Evolutionary conservation across 2,797 vertebrate species (phyloP).

Genomic region (Lepilemur septentrionalis): DNA sequence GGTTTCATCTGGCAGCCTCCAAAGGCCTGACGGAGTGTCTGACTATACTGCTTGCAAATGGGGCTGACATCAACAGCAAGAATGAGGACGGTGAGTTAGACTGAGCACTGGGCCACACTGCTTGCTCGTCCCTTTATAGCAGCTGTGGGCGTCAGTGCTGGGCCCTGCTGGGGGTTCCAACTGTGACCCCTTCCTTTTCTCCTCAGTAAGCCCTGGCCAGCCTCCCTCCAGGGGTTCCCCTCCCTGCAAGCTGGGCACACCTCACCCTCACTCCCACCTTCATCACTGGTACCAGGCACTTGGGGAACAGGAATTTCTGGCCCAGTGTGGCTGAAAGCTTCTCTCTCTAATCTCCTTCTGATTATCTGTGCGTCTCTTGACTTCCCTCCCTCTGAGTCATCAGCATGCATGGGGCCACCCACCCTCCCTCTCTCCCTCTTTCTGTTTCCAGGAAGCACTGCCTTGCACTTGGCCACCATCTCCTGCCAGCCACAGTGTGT

Average conservation of each 20-base stretch:
- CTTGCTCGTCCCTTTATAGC: neutral
- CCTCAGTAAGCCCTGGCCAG: neutral
- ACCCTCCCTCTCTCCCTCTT: neutral
- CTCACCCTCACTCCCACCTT: neutral
- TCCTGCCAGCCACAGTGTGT: conserved; percentile 86
- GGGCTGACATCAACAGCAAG: conserved; percentile 79
- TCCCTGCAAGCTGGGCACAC: neutral
- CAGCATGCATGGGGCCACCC: neutral
- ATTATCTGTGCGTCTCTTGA: conserved; percentile 72
- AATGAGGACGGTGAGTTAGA: conserved; percentile 82
- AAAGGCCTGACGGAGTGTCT: conserved; percentile 84
- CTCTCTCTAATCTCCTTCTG: conserved; percentile 73
- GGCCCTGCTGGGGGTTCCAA: neutral
- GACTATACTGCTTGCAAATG: conserved; percentile 80
- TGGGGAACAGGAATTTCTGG: conserved; percentile 77
- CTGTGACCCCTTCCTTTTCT: neutral
- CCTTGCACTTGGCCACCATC: conserved; percentile 85
- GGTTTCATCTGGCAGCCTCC: conserved; percentile 84
- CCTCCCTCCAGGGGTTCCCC: neutral
- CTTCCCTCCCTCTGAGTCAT: conserved; percentile 72
- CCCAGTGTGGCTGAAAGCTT: conserved; percentile 17
- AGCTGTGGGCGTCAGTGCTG: neutral
- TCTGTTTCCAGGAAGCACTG: conserved; percentile 82
- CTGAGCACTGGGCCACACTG: fast-evolving
- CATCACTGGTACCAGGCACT: neutral